Evolutionary conservation across 2,888 invertebrate genomes (phyloP).

Genomic region (Sarcophaga caerulescens): DNA sequence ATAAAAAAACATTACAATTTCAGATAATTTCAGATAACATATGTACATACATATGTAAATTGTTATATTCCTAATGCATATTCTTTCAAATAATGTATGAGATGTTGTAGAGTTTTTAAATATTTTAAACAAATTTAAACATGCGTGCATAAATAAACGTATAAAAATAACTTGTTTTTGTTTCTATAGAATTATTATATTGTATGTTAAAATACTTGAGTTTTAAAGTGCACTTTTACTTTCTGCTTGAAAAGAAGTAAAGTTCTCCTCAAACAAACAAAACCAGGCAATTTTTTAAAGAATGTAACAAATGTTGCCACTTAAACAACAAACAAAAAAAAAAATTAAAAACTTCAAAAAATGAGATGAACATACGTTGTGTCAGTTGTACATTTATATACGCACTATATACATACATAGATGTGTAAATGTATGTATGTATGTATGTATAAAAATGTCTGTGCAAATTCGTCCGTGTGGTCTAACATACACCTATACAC

Average conservation of each 20-base stretch:
- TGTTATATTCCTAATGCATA: too few relatives aligned
- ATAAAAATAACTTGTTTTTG: constrained; percentile 10
- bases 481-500: constrained; percentile 31
- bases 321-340: constrained; percentile 44
- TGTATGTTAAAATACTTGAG: constrained; percentile 41
- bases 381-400: constrained; percentile 32
- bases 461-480: background rate
- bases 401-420: constrained; percentile 10
- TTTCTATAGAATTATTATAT: constrained; percentile 10
- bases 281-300: constrained; percentile 49
- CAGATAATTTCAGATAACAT: too few relatives aligned
- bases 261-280: constrained; percentile 46
- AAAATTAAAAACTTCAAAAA: constrained; percentile 29
- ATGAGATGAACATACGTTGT: constrained; percentile 10
- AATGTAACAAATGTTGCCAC: constrained; percentile 55
- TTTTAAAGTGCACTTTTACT: constrained; percentile 52
- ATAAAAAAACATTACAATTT: too few relatives aligned
- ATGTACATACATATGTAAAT: too few relatives aligned
- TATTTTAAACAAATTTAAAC: background rate
- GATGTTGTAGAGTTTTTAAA: background rate
- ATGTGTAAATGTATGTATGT: background rate
- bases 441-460: background rate
- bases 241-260: constrained; percentile 33
- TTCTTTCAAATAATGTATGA: too few relatives aligned
- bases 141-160: background rate